Percentiles rank a stretch among this genome's conserved stretches.
phyloP scores from a whole-genome alignment of 2,888 invertebrate species.

The Crocallis elinguaria region DNA sequence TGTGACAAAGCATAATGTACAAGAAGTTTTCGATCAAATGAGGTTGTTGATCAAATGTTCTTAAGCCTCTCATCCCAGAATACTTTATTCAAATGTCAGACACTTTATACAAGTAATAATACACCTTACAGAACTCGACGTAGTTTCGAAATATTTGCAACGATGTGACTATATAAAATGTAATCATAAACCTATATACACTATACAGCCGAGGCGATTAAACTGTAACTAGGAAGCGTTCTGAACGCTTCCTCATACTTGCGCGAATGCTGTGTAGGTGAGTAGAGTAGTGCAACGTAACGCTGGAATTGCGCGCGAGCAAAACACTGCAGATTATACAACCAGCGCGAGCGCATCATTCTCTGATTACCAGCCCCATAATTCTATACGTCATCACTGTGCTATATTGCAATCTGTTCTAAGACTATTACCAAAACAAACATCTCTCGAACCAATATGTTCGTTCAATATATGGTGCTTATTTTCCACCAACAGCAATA shows the following conservation, averaged over 20 bases:
- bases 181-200: slow-evolving; percentile 36
- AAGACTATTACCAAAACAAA: background rate
- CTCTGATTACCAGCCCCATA: slow-evolving; percentile 70
- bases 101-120: no score
- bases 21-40: no score
- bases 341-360: slow-evolving; percentile 57
- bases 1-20: no score
- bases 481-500: no score
- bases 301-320: slow-evolving; percentile 50
- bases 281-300: slow-evolving; percentile 67
- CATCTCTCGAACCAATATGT: background rate
- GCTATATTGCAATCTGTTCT: background rate
- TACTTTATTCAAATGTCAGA: no score
- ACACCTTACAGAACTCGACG: background rate
- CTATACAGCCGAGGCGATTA: slow-evolving; percentile 56
- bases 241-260: slow-evolving; percentile 72
- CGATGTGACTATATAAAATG: slow-evolving; percentile 21
- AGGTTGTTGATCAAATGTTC: no score
- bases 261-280: slow-evolving; percentile 61
- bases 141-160: slow-evolving; percentile 18
- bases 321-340: slow-evolving; percentile 61
- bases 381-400: slow-evolving; percentile 43
- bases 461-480: no score
- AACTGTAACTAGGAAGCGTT: slow-evolving; percentile 76
- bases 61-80: no score